A percentile compares a stretch with the other conserved stretches of the same genome.
phyloP scores from a whole-genome alignment of 2,888 invertebrate genomes.

The Heliconius hortense region DNA sequence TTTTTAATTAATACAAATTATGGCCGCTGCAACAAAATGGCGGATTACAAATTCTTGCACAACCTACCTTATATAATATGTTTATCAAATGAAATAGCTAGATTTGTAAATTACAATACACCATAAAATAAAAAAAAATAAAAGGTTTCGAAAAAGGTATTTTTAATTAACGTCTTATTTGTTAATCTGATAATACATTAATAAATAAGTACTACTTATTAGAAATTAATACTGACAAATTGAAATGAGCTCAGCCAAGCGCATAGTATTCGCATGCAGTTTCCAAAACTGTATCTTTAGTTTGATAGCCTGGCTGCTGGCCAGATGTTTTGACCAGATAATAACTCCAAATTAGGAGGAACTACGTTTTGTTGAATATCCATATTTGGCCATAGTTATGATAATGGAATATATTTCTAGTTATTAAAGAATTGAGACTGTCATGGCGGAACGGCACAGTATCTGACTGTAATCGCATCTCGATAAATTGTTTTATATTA shows the following conservation, averaged over 20 bases:
- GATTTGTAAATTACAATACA: no score
- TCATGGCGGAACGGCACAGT: neutral
- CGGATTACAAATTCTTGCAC: no score
- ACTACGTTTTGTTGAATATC: neutral
- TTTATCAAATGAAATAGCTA: no score
- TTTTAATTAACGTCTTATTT: neutral
- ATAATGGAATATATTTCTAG: neutral
- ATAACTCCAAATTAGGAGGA: slow-evolving; percentile 32
- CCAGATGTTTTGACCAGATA: slow-evolving; percentile 38
- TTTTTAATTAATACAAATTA: no score
- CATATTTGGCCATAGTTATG: neutral
- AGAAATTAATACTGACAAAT: slow-evolving; percentile 31
- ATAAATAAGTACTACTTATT: slow-evolving; percentile 4
- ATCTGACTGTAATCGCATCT: neutral
- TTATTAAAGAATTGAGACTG: neutral
- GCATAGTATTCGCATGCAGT: slow-evolving; percentile 39
- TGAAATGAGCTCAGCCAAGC: slow-evolving; percentile 37
- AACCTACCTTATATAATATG: no score
- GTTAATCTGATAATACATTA: neutral
- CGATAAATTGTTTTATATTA: no score
- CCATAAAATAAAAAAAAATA: no score
- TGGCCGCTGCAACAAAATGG: no score
- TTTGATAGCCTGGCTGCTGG: slow-evolving; percentile 37
- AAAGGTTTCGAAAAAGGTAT: no score
- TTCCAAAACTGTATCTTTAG: slow-evolving; percentile 37